Evolutionary conservation across 2,113 vertebrate genomes (phyloP), one percentile per base, ranked within the genome.

Genomic region (Limnothrissa miodon): DNA sequence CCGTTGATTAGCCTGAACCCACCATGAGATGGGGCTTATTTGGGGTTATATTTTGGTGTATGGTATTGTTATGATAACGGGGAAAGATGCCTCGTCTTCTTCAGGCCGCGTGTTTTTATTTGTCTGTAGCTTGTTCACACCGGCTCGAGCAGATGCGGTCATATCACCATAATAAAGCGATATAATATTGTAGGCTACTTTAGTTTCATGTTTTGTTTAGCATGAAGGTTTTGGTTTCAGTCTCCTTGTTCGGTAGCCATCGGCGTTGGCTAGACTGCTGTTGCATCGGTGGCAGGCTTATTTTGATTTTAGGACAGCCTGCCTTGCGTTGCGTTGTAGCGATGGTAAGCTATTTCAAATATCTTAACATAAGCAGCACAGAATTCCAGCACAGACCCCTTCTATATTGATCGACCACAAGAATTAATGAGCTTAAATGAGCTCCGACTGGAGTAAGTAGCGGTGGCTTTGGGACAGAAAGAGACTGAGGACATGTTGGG

Each of bases 1-100:
- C 25, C 66, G 19, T 1, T 36, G 66, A 36, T 36, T 33, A 74
- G 66, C 66, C 59, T 74, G n/a, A 66, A 25, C 59, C 53, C 10
- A 74, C 25, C 66, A 39, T 74, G 25, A 74, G 59, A 66, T 10
- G 29, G 2, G 25, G 59, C 59, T 66, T 13, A 66, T 66, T 66
- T 29, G 13, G 66, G 66, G 25, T 36, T 36, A 36, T 74, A 74
- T 74, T 9, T 29, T 74, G 66, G 66, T 29, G 36, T 74, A 17
- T 74, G 29, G 66, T 74, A 74, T 74, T 74, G 66, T 74, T 74
- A 74, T 74, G 66, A 74, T 74, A 74, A 33, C 66, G 66, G 5
- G 66, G 11, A 36, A 74, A 13, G 66, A 74, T 74, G 66, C 29
- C 29, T 39, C 10, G 66, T 36, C 66, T 11, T 36, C 66, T 11